phyloP scores from a whole-genome alignment of 2,888 invertebrate genomes.

The Frankliniella fusca region DNA sequence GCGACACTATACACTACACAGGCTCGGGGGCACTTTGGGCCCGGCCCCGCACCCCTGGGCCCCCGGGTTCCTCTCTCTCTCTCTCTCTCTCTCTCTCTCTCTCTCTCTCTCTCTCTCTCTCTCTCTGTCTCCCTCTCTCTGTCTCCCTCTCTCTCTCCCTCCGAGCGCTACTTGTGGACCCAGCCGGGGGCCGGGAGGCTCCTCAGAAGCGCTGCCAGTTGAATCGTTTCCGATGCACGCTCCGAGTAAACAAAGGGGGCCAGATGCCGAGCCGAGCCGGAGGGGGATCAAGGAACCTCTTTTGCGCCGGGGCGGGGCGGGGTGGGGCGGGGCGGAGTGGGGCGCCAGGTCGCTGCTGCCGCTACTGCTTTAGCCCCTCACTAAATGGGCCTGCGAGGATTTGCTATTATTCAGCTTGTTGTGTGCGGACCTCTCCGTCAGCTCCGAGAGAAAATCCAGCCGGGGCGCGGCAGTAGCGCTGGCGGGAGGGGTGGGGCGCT shows the following conservation, averaged over 20 bases:
- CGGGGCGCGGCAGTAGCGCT: neutral
- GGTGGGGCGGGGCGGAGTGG: neutral
- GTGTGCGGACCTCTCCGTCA: neutral
- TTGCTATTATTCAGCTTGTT: constrained; percentile 19
- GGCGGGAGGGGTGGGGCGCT: neutral
- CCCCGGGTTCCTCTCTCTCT: neutral
- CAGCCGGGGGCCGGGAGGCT: too few species aligned
- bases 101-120: too few species aligned
- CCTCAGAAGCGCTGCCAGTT: neutral
- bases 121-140: too few species aligned
- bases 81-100: neutral
- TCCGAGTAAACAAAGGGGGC: constrained; percentile 16
- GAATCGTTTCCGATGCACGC: constrained; percentile 20
- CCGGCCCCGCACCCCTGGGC: neutral
- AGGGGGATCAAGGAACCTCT: neutral
- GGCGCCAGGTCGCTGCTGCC: neutral
- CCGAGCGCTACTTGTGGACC: too few species aligned
- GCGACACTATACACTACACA: neutral
- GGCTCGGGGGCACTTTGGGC: neutral
- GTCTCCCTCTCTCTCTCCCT: too few species aligned
- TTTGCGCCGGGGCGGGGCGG: neutral
- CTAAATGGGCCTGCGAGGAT: constrained; percentile 21
- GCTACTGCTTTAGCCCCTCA: neutral
- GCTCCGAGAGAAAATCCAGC: constrained; percentile 5
- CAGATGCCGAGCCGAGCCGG: neutral